A percentile compares a stretch with the other conserved stretches of the same genome.
Conservation (phyloP, 1,140 invertebrate genomes). For the Drosophila subobscura region DNA sequence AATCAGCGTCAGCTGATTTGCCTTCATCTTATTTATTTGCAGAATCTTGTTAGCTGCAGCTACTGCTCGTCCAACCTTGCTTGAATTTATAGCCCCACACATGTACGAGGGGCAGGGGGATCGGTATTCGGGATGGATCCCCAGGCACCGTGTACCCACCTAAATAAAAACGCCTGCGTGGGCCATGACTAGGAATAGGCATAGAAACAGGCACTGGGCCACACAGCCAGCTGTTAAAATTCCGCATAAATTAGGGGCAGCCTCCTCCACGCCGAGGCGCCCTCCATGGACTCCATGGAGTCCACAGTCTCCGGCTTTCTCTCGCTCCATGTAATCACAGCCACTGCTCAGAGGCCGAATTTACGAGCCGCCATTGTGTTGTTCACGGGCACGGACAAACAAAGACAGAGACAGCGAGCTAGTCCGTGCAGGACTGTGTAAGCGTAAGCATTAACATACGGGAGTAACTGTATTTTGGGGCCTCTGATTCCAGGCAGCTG, state of each 20-base stretch:
- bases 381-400: slow-evolving; percentile 12
- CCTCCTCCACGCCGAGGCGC: slow-evolving; percentile 8
- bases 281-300: slow-evolving; percentile 2
- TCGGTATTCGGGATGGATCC: no score
- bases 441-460: slow-evolving; percentile 43
- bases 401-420: slow-evolving; percentile 2
- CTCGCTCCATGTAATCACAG: slow-evolving; percentile 48
- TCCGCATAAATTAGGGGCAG: slow-evolving; percentile 69
- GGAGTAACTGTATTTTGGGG: slow-evolving; percentile 38
- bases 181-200: slow-evolving; percentile 16
- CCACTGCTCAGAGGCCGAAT: slow-evolving; percentile 40
- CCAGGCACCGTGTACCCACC: slow-evolving; percentile 12
- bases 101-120: not conserved
- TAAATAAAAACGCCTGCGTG: slow-evolving; percentile 48
- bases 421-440: not conserved
- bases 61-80: slow-evolving; percentile 10
- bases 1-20: slow-evolving; percentile 68
- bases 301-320: slow-evolving; percentile 30
- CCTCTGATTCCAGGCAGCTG: slow-evolving; percentile 33
- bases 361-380: slow-evolving; percentile 21
- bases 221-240: slow-evolving; percentile 63
- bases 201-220: not conserved
- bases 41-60: slow-evolving; percentile 47
- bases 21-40: slow-evolving; percentile 60
- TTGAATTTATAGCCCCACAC: slow-evolving; percentile 51